Evolutionary conservation across 2,888 invertebrate genomes (phyloP).

Genomic region (Drosophila algonquin): DNA sequence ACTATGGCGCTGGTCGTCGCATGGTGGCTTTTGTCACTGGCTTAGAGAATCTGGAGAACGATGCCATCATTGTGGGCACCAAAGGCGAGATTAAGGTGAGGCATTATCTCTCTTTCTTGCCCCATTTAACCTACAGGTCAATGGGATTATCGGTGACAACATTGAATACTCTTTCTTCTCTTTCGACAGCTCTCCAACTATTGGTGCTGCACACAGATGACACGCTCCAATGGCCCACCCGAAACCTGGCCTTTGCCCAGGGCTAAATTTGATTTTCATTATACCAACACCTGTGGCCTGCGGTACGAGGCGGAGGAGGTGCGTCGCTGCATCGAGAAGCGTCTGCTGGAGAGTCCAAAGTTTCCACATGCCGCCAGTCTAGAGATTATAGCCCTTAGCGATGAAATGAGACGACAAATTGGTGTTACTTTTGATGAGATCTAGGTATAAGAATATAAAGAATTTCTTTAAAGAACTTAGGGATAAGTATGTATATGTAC

Average conservation of each 20-base stretch:
- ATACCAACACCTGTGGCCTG: slow-evolving; percentile 89
- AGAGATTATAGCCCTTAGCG: slow-evolving; percentile 88
- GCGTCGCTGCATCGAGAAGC: slow-evolving; percentile 88
- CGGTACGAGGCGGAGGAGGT: slow-evolving; percentile 91
- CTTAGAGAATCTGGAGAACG: slow-evolving; percentile 69
- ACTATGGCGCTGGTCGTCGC: slow-evolving; percentile 77
- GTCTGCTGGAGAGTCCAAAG: slow-evolving; percentile 88
- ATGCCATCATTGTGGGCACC: slow-evolving; percentile 81
- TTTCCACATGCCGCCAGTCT: slow-evolving; percentile 88
- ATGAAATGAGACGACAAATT: slow-evolving; percentile 88
- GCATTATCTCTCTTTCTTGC: neutral
- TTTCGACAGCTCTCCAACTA: slow-evolving; percentile 84
- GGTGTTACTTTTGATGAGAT: slow-evolving; percentile 86
- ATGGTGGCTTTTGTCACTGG: slow-evolving; percentile 77
- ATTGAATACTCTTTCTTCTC: neutral
- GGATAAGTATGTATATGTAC: too few species aligned
- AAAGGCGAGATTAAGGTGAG: slow-evolving; percentile 83
- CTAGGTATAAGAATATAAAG: neutral
- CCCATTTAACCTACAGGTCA: slow-evolving; percentile 4
- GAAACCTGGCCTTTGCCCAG: slow-evolving; percentile 87
- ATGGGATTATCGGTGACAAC: neutral
- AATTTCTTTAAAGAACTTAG: neutral
- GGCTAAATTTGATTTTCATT: slow-evolving; percentile 86
- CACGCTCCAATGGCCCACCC: slow-evolving; percentile 86
- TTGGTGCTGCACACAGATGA: slow-evolving; percentile 83